These are phyloP conservation scores for Trypoxylus dichotomus DNA, from an alignment of 1,140 invertebrate genomes.

Conservation along the genomic window DNA sequence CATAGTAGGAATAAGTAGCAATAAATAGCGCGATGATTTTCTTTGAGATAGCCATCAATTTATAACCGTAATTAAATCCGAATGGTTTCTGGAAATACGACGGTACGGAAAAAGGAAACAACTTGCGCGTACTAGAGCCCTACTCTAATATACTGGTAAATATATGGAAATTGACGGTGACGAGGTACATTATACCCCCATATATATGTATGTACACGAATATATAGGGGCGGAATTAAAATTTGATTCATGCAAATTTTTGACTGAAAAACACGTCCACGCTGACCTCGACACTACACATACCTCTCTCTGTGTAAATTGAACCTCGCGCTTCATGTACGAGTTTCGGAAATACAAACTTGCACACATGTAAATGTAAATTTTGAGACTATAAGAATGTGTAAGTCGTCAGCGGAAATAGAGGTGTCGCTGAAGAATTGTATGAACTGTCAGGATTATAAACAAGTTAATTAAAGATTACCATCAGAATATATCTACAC, in stretches of 20 bases:
- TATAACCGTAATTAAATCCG: background rate
- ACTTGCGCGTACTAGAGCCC: background rate
- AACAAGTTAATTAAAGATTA: background rate
- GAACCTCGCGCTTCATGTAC: background rate
- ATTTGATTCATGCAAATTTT: constrained; percentile 7
- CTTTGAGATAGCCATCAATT: background rate
- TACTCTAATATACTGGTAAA: background rate
- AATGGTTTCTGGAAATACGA: background rate
- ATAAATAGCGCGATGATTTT: background rate
- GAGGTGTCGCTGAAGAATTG: background rate
- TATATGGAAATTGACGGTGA: constrained; percentile 6
- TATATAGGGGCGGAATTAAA: background rate
- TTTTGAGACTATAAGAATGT: background rate
- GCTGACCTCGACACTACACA: background rate
- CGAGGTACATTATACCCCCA: background rate
- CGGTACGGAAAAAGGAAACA: background rate
- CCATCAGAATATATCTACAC: background rate
- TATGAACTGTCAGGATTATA: background rate
- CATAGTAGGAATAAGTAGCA: background rate
- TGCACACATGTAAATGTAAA: background rate
- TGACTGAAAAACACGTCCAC: background rate
- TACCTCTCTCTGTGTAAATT: background rate
- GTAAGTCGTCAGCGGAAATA: background rate
- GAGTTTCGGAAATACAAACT: background rate
- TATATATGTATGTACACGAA: background rate